Evolutionary conservation across 1,140 invertebrate species (phyloP), one percentile per base, ranked within the genome.

Genomic region (Campodea augens): DNA sequence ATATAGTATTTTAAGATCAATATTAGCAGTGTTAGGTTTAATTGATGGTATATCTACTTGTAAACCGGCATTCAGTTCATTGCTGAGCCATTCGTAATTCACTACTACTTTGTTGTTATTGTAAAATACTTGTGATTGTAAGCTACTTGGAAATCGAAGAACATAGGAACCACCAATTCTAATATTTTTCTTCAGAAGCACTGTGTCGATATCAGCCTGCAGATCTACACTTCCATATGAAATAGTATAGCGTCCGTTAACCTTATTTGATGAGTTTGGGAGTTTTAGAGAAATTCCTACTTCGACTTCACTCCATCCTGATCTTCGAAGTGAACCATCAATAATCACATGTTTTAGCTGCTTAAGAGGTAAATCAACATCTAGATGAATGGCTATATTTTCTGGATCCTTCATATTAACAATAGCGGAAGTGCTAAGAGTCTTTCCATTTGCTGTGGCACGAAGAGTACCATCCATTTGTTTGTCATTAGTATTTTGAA

Each of bases 401-500:
- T 24, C 3, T 5, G 22, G 22, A 24, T 41, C 22, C 13, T 20
- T 21, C n/a, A 19, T 21, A 13, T 41, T 5, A n/a, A 41, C 5
- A 5, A 13, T 24, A 21, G 18, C 39, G 22, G 18, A 24, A 5
- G 29, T 23, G 18, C 24, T 21, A 5, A 25, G 21, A 1, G 38
- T 45, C 19, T 47, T 41, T 19, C 29, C 39, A 4, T 21, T 5
- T 23, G 32, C 48, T 13, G 39, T 43, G 15, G 36, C 22, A 5
- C 44, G 21, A 18, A 51, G 40, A 12, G 25, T n/a, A n/a, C 18
- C 40, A 22, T 54, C 50, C 24, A 56, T 43, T 20, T 52, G 51
- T 24, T 50, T 38, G 0, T 47, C 42, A 38, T 50, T 25, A 10
- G 55, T 49, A 40, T 52, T 52, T 44, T 56, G 52, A 20, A 50